A percentile compares a stretch with the other conserved stretches of the same genome.
phyloP scores from a whole-genome alignment of 2,113 vertebrate genomes.

The Phaethornis superciliosus region DNA sequence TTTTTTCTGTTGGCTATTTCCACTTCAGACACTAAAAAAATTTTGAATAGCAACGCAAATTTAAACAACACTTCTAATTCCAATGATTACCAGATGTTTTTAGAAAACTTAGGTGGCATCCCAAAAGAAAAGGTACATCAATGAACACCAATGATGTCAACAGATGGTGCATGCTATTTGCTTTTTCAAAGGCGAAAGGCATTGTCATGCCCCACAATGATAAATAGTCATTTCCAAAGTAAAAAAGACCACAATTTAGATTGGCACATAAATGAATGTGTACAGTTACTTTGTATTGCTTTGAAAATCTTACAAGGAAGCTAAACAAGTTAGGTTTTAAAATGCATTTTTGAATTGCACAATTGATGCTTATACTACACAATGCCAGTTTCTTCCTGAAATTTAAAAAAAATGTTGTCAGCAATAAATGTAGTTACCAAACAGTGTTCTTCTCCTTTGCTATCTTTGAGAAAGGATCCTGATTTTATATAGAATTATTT shows the following conservation, averaged over 20 bases:
- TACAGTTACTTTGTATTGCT: background rate
- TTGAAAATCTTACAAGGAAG: background rate
- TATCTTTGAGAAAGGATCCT: background rate
- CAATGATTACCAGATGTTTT: background rate
- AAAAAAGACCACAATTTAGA: background rate
- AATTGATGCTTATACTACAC: background rate
- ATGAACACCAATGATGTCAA: background rate
- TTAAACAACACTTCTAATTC: background rate
- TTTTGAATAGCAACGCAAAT: background rate
- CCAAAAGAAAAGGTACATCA: background rate
- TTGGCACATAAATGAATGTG: background rate
- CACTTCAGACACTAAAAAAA: background rate
- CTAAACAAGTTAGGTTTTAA: background rate
- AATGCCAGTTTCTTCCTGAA: background rate
- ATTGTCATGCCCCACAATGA: background rate
- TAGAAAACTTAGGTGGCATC: background rate
- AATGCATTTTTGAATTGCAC: background rate
- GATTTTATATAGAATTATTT: background rate
- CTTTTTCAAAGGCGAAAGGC: background rate
- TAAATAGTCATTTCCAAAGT: background rate
- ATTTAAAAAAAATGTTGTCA: background rate
- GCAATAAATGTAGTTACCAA: background rate
- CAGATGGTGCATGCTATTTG: background rate
- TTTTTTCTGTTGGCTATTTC: background rate
- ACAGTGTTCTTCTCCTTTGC: background rate